Evolutionary conservation across 2,113 vertebrate species (phyloP), one percentile per base, ranked within the genome.

Genomic region (Cettia cetti): DNA sequence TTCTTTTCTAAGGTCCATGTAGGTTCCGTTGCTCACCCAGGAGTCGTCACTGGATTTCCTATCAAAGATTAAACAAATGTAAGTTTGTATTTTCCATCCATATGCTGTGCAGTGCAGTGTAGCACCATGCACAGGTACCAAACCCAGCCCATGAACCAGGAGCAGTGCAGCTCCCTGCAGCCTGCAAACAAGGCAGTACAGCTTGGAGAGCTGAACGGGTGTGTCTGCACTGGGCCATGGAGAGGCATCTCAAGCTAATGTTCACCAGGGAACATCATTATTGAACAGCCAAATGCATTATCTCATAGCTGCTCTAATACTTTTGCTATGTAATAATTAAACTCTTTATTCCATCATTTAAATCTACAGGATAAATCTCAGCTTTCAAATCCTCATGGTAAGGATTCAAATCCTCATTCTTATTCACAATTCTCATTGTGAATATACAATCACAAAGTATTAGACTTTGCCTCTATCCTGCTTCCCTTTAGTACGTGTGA

Each of bases 11-110:
- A 99, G 97, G 82, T 99, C 98, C 98, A 99, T 98, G 96, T 99
- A 99, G 9, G 98, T 99, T 96, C 98, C 98, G 64, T 99, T 99
- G 98, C 98, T 99, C 95, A 99, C 98, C 99, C 99, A 99, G 27
- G 98, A 98, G 42, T 99, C 99, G 37, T 99, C 98, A 0, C 27
- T 97, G 71, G 98, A 99, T 97, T 98, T 99, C 96, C 99, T 99
- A 96, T 83, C 60, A 90, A 94, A 97, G 65, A 96, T n/a, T 31
- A 87, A 96, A 96, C 13, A 83, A 77, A 72, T 30, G 35, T 70
- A 57, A 82, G 76, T 37, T 81, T 59, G 0, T 59, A 9, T 56
- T 79, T 68, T 59, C 57, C 78, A 61, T n/a, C 56, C 27, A 44
- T 7, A 13, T 35, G 31, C 65, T 81, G 11, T 52, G 30, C n/a